A percentile compares a stretch with the other conserved stretches of the same genome.
phyloP scores from a whole-genome alignment of 2,113 vertebrate species.

The Erinaceus europaeus region DNA sequence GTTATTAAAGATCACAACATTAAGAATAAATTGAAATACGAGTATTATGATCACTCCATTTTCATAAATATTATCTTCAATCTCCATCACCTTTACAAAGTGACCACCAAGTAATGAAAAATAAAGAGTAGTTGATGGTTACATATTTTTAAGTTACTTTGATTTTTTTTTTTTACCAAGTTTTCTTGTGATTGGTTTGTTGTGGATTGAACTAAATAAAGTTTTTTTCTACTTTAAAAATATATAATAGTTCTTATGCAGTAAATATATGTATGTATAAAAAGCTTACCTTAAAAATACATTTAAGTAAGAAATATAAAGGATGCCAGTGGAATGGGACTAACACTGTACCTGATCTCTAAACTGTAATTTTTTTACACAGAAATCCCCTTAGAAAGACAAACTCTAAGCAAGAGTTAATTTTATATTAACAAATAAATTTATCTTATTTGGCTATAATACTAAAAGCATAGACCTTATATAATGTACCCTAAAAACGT shows the following conservation, averaged over 20 bases:
- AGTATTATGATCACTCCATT: not conserved
- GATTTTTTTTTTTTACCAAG: not conserved
- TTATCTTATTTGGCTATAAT: not conserved
- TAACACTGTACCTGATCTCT: not conserved
- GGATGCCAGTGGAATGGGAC: not conserved
- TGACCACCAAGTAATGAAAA: not conserved
- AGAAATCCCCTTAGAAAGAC: not conserved
- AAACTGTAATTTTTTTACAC: not conserved
- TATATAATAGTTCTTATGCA: not conserved
- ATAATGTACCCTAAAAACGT: not conserved
- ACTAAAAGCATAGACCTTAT: not conserved
- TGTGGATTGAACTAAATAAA: not conserved
- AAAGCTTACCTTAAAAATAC: not conserved
- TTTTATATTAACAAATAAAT: not conserved
- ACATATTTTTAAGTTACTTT: not conserved
- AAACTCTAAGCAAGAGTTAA: not conserved
- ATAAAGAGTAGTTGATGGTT: not conserved
- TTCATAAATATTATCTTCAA: not conserved
- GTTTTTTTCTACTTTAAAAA: not conserved
- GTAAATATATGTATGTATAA: not conserved
- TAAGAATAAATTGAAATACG: not conserved
- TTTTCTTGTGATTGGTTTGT: not conserved
- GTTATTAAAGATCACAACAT: not conserved
- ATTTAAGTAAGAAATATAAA: not conserved
- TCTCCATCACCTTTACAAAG: not conserved